Base-by-base conservation (phyloP, 2,797 vertebrate genomes). In the Silurus aristotelis region DNA sequence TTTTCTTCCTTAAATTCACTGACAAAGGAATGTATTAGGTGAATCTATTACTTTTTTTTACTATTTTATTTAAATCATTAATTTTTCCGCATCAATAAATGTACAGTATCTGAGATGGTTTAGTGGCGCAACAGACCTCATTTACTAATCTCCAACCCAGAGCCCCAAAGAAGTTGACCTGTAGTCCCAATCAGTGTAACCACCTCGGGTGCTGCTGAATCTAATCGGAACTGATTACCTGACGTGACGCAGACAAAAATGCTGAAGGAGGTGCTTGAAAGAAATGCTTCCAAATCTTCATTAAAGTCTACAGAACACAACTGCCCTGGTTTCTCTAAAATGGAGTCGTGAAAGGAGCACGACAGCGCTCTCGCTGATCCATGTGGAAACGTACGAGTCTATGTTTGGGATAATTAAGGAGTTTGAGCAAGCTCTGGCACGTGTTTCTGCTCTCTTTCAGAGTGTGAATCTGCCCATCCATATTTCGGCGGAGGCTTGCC, bases 401-500 rank as follows among this genome's bases (percentile, higher is more conserved):
- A 43, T 78, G 64, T 72, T 56, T 79, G 55, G 43, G 83, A 73
- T 82, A 67, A 84, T 82, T 48, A 63, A 77, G 31, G 25, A 73
- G 25, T 80, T 52, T 63, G 72, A 61, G 56, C 25, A 22, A 15
- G 76, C 63, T 25, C 68, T 58, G 58, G 78, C 73, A 71, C 58
- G 31, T 77, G 64, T 77, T 77, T 25, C 75, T 13, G 60, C 81
- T 52, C 80, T 31, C 72, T 67, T 77, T 80, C 68, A 6, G 13
- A 80, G 77, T 75, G 66, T 14, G 63, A 76, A 73, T 82, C 55
- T 83, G 58, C 67, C 58, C 70, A 80, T 88, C 64, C 78, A 71
- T 77, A 83, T 88, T 88, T 86, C 76, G 84, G 79, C 46, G 84
- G 88, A 86, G 83, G 83, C 81, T 86, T 86, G 84, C 64, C 64